A percentile compares a stretch with the other conserved stretches of the same genome.
Evolutionary conservation across 2,113 vertebrate genomes (phyloP).

Genomic region (Meleagris gallopavo): DNA sequence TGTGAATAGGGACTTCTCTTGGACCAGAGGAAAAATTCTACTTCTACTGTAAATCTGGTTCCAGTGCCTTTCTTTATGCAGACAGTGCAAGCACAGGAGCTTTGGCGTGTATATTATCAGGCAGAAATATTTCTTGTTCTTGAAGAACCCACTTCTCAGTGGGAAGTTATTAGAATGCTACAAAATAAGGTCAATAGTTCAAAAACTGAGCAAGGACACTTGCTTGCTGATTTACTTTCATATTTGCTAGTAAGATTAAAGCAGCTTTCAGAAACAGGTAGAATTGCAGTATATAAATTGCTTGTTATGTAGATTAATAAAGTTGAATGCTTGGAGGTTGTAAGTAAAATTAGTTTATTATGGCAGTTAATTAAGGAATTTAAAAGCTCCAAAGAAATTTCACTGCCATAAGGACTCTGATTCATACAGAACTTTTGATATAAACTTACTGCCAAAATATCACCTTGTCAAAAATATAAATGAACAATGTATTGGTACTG

Average conservation of each 20-base stretch:
- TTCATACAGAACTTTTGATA: not conserved
- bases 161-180: not conserved
- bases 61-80: not conserved
- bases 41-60: not conserved
- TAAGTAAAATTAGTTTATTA: constrained; percentile 57
- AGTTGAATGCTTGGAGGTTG: not conserved
- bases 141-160: not conserved
- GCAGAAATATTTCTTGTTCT: not conserved
- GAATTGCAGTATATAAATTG: constrained; percentile 26
- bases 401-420: not conserved
- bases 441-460: not conserved
- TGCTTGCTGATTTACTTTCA: not conserved
- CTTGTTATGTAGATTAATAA: constrained; percentile 54
- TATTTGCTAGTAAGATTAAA: constrained; percentile 20
- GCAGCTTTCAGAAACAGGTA: constrained; percentile 21
- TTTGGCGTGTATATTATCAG: not conserved
- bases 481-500: not conserved
- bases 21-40: not conserved
- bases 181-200: not conserved
- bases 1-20: not conserved
- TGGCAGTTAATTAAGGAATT: constrained; percentile 36
- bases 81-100: not conserved
- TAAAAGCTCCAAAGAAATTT: constrained; percentile 12
- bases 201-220: not conserved
- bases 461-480: constrained; percentile 41